These are phyloP conservation scores for Gnathonemus echidnorhynchus DNA, from an alignment of 2,113 vertebrate species.

Conservation along the genomic window DNA sequence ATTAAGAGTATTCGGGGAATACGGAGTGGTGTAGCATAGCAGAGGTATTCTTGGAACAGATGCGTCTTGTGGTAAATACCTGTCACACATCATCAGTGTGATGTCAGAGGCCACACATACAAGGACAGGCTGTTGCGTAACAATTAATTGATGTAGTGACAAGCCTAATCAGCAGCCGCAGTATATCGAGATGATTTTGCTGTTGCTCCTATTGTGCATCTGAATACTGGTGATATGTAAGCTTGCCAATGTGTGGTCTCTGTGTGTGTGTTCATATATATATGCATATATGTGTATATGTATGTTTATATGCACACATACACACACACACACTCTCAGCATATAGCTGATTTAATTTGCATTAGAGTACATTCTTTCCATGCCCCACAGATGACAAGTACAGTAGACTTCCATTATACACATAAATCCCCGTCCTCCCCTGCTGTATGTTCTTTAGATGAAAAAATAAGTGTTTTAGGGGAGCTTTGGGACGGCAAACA, in stretches of 20 bases:
- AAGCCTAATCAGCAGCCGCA: neutral
- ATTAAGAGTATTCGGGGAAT: neutral
- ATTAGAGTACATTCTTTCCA: neutral
- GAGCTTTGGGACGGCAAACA: neutral
- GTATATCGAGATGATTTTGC: neutral
- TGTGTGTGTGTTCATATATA: neutral
- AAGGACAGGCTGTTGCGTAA: neutral
- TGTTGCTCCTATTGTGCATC: neutral
- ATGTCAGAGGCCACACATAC: neutral
- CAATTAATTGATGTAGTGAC: neutral
- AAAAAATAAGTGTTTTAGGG: neutral
- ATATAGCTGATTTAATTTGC: neutral
- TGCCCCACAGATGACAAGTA: conserved; percentile 7
- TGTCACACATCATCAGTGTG: neutral
- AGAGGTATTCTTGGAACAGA: neutral
- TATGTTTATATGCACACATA: neutral
- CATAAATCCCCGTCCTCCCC: neutral
- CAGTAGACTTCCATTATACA: conserved; percentile 1
- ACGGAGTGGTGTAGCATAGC: neutral
- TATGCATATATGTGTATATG: neutral
- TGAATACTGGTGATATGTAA: neutral
- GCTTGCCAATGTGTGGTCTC: neutral
- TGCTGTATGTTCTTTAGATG: neutral
- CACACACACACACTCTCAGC: neutral
- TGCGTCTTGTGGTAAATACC: neutral